Conservation (phyloP, 2,113 vertebrate genomes). For the Neopipo cinnamomea region DNA sequence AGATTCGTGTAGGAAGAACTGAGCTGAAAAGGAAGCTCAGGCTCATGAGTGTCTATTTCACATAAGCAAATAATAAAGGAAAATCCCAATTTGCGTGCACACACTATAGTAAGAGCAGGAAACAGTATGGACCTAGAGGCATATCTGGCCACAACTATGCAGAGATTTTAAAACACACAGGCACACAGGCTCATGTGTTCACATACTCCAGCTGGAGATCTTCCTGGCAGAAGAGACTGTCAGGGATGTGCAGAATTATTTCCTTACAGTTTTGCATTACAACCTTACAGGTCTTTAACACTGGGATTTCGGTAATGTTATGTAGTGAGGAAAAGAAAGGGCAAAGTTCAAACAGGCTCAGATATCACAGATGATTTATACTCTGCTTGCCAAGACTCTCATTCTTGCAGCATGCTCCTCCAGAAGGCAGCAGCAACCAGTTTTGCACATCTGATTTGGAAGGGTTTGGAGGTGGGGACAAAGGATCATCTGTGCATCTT, state of each 20-base stretch:
- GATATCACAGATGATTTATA: neutral
- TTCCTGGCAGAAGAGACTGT: neutral
- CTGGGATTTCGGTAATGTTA: neutral
- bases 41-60: neutral
- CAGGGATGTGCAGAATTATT: neutral
- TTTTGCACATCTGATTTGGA: neutral
- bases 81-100: rapidly evolving
- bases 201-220: neutral
- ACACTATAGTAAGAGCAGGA: neutral
- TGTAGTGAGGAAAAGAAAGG: neutral
- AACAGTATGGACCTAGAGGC: neutral
- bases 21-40: neutral
- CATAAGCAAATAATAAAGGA: neutral
- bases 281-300: neutral
- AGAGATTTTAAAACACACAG: neutral
- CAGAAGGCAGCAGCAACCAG: conserved; percentile 8
- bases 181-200: neutral
- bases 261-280: neutral
- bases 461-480: neutral
- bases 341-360: neutral
- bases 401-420: neutral
- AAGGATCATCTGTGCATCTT: neutral
- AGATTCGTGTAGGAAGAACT: neutral
- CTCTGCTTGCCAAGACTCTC: neutral
- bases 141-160: neutral